phyloP scores from a whole-genome alignment of 2,113 vertebrate genomes.

The Haemorhous mexicanus region DNA sequence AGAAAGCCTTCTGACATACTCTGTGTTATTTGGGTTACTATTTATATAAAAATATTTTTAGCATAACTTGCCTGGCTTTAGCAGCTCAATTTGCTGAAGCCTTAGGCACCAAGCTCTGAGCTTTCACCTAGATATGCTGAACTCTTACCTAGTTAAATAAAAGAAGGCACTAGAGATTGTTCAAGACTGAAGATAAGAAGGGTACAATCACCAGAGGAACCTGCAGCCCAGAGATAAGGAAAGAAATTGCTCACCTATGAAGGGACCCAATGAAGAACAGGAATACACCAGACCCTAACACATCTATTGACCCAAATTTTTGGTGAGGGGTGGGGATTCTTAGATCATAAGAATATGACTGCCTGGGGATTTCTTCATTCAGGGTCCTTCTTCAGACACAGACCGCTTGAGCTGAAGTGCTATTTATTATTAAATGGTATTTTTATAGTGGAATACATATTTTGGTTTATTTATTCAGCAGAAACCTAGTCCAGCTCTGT shows the following conservation, averaged over 20 bases:
- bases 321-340: rapidly evolving
- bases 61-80: not conserved
- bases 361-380: not conserved
- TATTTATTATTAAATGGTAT: not conserved
- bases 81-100: not conserved
- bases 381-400: not conserved
- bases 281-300: not conserved
- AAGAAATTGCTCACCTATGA: not conserved
- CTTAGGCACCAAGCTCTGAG: not conserved
- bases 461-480: not conserved
- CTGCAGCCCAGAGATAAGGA: not conserved
- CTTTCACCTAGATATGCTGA: not conserved
- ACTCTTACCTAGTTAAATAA: not conserved
- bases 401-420: not conserved
- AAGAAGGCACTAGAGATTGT: not conserved
- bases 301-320: not conserved
- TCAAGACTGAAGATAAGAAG: not conserved
- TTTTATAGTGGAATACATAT: not conserved
- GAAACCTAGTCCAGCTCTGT: not conserved
- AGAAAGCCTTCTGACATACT: not conserved
- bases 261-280: not conserved
- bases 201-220: not conserved
- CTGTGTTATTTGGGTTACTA: not conserved
- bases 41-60: not conserved
- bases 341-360: not conserved